Evolutionary conservation across 92 coral and sea anemone genomes (phyloP).

Genomic region (Porites cylindrica): DNA sequence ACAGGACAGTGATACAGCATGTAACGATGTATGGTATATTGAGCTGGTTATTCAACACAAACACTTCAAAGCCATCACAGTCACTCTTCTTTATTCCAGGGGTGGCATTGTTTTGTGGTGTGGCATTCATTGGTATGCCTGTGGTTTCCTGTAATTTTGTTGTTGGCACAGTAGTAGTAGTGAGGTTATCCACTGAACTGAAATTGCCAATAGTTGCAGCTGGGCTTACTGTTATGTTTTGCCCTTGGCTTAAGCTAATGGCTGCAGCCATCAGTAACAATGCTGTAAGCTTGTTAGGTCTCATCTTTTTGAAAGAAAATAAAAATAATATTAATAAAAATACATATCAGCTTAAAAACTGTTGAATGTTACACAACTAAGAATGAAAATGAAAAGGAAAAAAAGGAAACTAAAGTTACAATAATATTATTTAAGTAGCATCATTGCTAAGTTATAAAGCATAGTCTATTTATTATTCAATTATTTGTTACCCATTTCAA

Average conservation of each 20-base stretch:
- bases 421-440: no score
- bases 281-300: neutral
- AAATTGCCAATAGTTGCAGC: neutral
- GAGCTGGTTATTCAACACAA: slow-evolving; percentile 64
- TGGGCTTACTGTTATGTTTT: slow-evolving; percentile 10
- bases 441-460: no score
- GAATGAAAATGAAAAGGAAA: no score
- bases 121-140: slow-evolving; percentile 10
- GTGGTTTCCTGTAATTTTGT: slow-evolving; percentile 5
- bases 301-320: slow-evolving; percentile 15
- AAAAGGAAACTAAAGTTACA: no score
- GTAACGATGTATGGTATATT: slow-evolving; percentile 75
- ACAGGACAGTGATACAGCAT: slow-evolving; percentile 62
- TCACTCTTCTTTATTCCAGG: slow-evolving; percentile 39
- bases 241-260: neutral
- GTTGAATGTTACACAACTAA: no score
- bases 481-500: no score
- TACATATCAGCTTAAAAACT: neutral
- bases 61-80: slow-evolving; percentile 68
- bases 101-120: neutral
- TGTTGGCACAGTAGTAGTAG: neutral
- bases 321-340: neutral
- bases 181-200: neutral
- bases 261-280: neutral
- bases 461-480: no score